phyloP scores from a whole-genome alignment of 2,888 invertebrate species.

The Acleris emargana region DNA sequence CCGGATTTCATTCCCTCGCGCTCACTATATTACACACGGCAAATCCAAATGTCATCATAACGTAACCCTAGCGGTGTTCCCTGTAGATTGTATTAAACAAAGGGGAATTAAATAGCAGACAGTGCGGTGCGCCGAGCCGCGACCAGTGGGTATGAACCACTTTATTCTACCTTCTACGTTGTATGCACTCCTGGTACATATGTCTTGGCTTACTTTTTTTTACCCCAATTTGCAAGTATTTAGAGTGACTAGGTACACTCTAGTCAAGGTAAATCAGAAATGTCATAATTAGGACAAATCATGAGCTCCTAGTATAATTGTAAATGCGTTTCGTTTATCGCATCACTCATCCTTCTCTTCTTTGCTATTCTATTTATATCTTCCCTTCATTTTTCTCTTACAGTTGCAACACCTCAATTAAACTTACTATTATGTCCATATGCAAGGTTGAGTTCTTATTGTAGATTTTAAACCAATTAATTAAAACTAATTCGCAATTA shows the following conservation, averaged over 20 bases:
- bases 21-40: slow-evolving; percentile 56
- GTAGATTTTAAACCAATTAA: no score
- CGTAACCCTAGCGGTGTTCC: slow-evolving; percentile 62
- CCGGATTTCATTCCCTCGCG: slow-evolving; percentile 60
- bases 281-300: no score
- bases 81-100: slow-evolving; percentile 66
- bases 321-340: no score
- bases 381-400: no score
- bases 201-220: slow-evolving; percentile 41
- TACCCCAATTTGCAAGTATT: background rate
- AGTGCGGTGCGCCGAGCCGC: slow-evolving; percentile 61
- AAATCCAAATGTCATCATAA: slow-evolving; percentile 66
- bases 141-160: slow-evolving; percentile 59
- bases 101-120: slow-evolving; percentile 70
- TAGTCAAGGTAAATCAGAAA: no score
- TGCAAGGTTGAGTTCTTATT: no score
- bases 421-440: no score
- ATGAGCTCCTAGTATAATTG: no score
- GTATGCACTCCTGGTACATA: slow-evolving; percentile 46
- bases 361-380: no score
- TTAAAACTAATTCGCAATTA: slow-evolving; percentile 2
- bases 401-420: no score
- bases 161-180: slow-evolving; percentile 54
- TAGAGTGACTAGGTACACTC: no score
- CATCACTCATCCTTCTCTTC: no score